Evolutionary conservation across 2,113 vertebrate species (phyloP).

Genomic region (Hypomesus transpacificus): DNA sequence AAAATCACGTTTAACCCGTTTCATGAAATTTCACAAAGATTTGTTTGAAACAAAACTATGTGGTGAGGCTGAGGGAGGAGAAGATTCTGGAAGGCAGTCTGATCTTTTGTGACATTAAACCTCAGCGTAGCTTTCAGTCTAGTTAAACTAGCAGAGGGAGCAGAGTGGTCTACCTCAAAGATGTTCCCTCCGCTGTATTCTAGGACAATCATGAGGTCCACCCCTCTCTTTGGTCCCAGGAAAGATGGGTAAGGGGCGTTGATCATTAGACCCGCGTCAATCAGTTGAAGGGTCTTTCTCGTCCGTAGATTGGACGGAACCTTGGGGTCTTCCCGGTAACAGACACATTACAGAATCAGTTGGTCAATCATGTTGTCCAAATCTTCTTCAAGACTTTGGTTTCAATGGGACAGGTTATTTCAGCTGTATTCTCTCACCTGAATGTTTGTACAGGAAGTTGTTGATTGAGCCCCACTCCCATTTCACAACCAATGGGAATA

Average conservation of each 20-base stretch:
- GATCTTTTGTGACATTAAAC: neutral
- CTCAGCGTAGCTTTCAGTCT: neutral
- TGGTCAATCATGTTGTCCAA: neutral
- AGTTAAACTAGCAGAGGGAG: neutral
- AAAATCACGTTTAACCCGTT: no score
- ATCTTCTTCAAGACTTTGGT: neutral
- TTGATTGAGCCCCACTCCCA: constrained; percentile 53
- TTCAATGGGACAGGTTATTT: neutral
- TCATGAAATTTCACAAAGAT: no score
- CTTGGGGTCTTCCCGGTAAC: neutral
- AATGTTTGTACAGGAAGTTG: constrained; percentile 53
- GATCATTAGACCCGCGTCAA: neutral
- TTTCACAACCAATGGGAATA: constrained; percentile 3
- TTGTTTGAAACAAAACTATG: no score
- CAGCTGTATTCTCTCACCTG: constrained; percentile 2
- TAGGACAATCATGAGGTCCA: constrained; percentile 14
- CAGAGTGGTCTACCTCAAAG: neutral
- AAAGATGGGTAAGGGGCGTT: constrained; percentile 1
- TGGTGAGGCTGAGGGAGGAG: neutral
- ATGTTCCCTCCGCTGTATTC: neutral
- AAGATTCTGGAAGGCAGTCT: neutral
- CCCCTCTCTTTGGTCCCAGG: constrained; percentile 1
- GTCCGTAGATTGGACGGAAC: neutral
- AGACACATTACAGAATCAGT: neutral
- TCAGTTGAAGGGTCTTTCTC: neutral